phyloP scores from a whole-genome alignment of 1,140 invertebrate species.

The Delia radicum region DNA sequence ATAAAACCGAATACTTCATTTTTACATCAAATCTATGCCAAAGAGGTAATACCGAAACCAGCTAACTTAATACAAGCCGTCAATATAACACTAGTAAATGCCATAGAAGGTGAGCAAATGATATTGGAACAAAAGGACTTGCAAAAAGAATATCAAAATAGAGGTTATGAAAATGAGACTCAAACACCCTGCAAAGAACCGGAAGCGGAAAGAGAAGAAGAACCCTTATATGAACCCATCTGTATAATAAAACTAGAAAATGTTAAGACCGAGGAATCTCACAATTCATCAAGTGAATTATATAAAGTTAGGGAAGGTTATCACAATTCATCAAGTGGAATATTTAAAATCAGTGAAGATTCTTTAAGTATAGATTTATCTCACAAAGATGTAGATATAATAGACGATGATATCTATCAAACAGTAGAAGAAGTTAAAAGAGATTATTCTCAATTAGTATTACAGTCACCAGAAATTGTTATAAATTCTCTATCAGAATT shows the following conservation, averaged over 20 bases:
- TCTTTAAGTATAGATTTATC: too few species aligned
- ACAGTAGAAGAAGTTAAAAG: slow-evolving; percentile 39
- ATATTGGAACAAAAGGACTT: slow-evolving; percentile 47
- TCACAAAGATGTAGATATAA: neutral
- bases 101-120: slow-evolving; percentile 45
- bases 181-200: neutral
- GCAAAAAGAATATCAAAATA: neutral
- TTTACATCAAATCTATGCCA: slow-evolving; percentile 42
- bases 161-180: neutral
- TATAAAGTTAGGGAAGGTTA: neutral
- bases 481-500: neutral
- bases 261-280: slow-evolving; percentile 36
- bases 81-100: slow-evolving; percentile 45
- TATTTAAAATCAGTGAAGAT: too few species aligned
- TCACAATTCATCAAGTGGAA: neutral
- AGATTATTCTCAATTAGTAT: neutral
- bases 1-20: slow-evolving; percentile 48
- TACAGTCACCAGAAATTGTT: neutral
- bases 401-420: slow-evolving; percentile 46
- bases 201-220: neutral
- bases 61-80: slow-evolving; percentile 44
- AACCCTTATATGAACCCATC: slow-evolving; percentile 49
- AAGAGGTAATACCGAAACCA: slow-evolving; percentile 41
- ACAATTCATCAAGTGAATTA: neutral
- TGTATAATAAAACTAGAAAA: slow-evolving; percentile 25